phyloP scores from a whole-genome alignment of 2,888 invertebrate genomes.

The Quadroppia sp. region DNA sequence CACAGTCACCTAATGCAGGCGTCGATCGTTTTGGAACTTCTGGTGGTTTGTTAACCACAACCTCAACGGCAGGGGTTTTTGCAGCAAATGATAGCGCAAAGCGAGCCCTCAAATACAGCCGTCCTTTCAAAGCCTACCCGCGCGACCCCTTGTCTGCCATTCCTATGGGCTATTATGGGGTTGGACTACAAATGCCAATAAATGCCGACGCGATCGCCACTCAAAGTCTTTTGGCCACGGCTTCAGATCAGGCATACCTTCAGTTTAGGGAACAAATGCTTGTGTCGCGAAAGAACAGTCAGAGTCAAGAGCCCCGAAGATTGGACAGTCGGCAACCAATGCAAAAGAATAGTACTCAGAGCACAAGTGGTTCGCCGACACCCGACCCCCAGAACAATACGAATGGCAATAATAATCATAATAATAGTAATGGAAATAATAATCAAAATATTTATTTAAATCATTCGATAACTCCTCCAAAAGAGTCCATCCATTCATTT shows the following conservation, averaged over 20 bases:
- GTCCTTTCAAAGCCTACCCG: conserved; percentile 62
- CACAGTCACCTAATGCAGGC: conserved; percentile 9
- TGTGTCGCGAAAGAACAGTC: conserved; percentile 6
- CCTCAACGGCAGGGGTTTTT: background rate
- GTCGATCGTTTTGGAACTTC: conserved; percentile 39
- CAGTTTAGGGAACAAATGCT: conserved; percentile 67
- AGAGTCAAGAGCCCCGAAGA: background rate
- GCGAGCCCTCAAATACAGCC: conserved; percentile 46
- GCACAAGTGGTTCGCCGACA: too few relatives aligned
- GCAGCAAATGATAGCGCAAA: conserved; percentile 17
- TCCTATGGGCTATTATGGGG: conserved; percentile 56
- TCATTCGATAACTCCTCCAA: background rate
- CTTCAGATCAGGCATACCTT: conserved; percentile 65
- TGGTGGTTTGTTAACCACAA: conserved; percentile 28
- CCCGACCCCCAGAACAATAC: background rate
- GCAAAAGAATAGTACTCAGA: background rate
- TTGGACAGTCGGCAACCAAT: background rate
- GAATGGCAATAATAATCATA: background rate
- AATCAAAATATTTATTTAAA: conserved; percentile 28
- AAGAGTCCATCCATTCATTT: conserved; percentile 7
- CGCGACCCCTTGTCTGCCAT: conserved; percentile 62
- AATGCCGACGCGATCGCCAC: conserved; percentile 51
- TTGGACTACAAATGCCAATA: conserved; percentile 29
- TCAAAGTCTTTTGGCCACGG: conserved; percentile 58
- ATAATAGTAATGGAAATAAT: background rate